These are phyloP conservation scores for Ecdyonurus torrentis DNA, from an alignment of 2,888 invertebrate species.

Conservation along the genomic window DNA sequence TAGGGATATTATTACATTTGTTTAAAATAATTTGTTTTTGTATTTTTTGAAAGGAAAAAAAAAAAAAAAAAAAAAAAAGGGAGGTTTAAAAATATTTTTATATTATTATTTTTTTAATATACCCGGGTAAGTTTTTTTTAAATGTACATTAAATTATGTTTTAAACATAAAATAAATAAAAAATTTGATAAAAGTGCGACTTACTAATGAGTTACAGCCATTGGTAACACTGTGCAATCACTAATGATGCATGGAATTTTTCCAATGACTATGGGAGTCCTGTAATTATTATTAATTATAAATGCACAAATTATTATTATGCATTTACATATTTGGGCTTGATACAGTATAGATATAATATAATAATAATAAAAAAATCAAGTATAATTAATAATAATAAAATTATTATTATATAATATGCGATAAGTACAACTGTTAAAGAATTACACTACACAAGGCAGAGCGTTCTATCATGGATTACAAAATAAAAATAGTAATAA, in stretches of 20 bases:
- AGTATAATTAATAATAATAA: conserved; percentile 9
- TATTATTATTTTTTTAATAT: too few species aligned
- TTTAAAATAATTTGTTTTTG: too few species aligned
- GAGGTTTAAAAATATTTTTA: too few species aligned
- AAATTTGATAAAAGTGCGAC: neutral
- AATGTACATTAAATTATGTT: neutral
- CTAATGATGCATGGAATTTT: neutral
- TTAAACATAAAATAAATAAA: neutral
- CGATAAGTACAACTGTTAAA: too few species aligned
- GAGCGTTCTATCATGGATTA: too few species aligned
- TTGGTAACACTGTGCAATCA: neutral
- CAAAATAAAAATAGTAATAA: too few species aligned
- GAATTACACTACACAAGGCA: too few species aligned
- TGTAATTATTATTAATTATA: neutral
- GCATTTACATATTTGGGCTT: neutral
- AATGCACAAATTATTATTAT: neutral
- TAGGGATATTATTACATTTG: neutral
- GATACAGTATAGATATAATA: neutral
- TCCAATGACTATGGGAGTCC: neutral
- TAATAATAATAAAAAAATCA: neutral
- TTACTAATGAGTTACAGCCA: neutral
- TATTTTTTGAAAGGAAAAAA: too few species aligned
- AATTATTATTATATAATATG: too few species aligned
- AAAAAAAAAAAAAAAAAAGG: too few species aligned
- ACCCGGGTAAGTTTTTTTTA: too few species aligned